Evolutionary conservation across 2,797 vertebrate genomes (phyloP).

Genomic region (Agapornis canus): DNA sequence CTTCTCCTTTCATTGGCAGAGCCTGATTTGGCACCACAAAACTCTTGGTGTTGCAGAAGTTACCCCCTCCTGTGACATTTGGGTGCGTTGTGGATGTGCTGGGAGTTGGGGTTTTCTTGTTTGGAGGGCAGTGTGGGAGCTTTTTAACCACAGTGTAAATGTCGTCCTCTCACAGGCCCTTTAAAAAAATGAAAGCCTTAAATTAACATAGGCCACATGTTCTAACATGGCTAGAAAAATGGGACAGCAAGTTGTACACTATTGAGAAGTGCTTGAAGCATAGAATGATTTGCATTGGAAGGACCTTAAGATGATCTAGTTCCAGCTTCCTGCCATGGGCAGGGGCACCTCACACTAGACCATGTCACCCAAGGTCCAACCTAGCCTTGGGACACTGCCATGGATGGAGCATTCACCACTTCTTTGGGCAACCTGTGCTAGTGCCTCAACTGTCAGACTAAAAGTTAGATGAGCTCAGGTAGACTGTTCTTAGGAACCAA

Average conservation of each 20-base stretch:
- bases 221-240: neutral
- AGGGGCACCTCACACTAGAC: neutral
- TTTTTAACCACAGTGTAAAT: neutral
- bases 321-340: neutral
- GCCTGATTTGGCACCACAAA: neutral
- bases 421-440: neutral
- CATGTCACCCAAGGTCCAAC: neutral
- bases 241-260: neutral
- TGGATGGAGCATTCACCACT: neutral
- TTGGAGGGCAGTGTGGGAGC: rapidly evolving
- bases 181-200: neutral
- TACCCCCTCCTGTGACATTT: rapidly evolving
- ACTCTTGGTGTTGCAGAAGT: neutral
- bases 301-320: neutral
- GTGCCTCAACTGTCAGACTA: neutral
- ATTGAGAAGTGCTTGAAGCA: neutral
- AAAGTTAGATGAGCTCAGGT: neutral
- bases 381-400: neutral
- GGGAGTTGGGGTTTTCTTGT: neutral
- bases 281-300: neutral
- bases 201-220: neutral
- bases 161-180: neutral
- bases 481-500: neutral
- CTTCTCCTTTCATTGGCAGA: neutral
- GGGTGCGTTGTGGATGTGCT: rapidly evolving